phyloP scores from a whole-genome alignment of 2,113 vertebrate genomes.

The Nestor notabilis region DNA sequence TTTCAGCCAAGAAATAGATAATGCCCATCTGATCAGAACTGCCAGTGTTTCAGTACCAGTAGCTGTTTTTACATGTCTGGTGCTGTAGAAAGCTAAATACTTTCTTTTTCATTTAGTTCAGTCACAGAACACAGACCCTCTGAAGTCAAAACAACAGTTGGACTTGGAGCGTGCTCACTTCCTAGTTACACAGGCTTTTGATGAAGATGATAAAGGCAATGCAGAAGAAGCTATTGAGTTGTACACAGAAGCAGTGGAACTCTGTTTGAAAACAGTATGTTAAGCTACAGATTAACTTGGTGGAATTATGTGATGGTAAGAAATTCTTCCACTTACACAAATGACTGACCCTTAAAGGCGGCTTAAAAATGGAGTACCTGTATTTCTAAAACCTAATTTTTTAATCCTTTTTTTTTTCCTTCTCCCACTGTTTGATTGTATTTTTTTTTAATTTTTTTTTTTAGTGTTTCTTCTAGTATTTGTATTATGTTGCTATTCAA shows the following conservation, averaged over 20 bases:
- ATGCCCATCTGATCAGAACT: not conserved
- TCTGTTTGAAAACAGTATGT: conserved; percentile 93
- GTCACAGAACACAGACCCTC: conserved; percentile 87
- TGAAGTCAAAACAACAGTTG: conserved; percentile 94
- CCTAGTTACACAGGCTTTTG: conserved; percentile 96
- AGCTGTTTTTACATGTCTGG: not conserved
- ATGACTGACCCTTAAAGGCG: conserved; percentile 25
- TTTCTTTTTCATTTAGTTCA: conserved; percentile 77
- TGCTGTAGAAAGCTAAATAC: not conserved
- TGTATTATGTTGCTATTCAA: not conserved
- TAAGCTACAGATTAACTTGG: conserved; percentile 63
- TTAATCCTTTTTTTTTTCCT: not conserved
- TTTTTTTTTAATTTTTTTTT: not conserved
- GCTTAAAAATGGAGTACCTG: conserved; percentile 60
- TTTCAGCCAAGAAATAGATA: not conserved
- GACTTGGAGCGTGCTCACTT: conserved; percentile 95
- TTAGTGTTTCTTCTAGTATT: not conserved
- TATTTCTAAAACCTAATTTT: not conserved
- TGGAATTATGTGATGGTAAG: conserved; percentile 73
- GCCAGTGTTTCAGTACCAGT: not conserved
- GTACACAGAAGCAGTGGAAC: conserved; percentile 95
- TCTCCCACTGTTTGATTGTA: not conserved
- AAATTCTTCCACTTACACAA: conserved; percentile 57
- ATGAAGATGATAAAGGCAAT: conserved; percentile 94
- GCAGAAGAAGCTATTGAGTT: conserved; percentile 92